Percentiles rank a stretch among this genome's conserved stretches.
Conservation (phyloP, 2,888 invertebrate species). For the Onchidella celtica region DNA sequence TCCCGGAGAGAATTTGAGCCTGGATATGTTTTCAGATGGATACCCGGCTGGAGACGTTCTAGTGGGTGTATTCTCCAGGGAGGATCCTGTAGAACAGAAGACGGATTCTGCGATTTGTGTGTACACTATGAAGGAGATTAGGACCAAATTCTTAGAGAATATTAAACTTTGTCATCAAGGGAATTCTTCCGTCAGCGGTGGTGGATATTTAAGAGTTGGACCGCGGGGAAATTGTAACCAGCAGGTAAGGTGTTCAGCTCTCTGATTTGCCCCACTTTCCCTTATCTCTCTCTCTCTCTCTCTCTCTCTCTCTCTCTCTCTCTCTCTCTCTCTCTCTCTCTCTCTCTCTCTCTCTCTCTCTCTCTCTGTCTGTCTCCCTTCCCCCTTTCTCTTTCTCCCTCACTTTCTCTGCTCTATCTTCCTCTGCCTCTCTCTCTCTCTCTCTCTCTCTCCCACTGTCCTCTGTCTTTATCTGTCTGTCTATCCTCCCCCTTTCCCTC, state of each 20-base stretch:
- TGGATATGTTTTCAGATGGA: conserved; percentile 80
- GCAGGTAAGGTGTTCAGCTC: conserved; percentile 49
- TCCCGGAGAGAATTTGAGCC: conserved; percentile 94
- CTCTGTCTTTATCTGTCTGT: no score
- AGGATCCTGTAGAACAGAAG: conserved; percentile 35
- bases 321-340: not conserved
- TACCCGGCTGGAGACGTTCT: conserved; percentile 63
- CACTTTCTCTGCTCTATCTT: not conserved
- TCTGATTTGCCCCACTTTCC: not conserved
- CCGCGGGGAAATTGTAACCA: conserved; percentile 57
- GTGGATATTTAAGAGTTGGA: conserved; percentile 63
- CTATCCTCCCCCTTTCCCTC: conserved; percentile 3
- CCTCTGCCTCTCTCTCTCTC: not conserved
- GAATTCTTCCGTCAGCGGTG: conserved; percentile 62
- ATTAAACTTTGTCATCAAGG: conserved; percentile 68
- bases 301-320: conserved; percentile 39
- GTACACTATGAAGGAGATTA: conserved; percentile 69
- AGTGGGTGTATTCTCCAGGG: conserved; percentile 88
- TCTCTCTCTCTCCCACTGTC: no score
- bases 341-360: conserved; percentile 31
- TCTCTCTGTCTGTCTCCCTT: not conserved
- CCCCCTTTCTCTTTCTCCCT: no score
- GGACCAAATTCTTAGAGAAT: conserved; percentile 65
- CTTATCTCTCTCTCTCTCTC: conserved; percentile 9
- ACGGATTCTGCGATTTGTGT: conserved; percentile 72